Base-by-base conservation (phyloP, 1,140 invertebrate species). In the Episyrphus balteatus region DNA sequence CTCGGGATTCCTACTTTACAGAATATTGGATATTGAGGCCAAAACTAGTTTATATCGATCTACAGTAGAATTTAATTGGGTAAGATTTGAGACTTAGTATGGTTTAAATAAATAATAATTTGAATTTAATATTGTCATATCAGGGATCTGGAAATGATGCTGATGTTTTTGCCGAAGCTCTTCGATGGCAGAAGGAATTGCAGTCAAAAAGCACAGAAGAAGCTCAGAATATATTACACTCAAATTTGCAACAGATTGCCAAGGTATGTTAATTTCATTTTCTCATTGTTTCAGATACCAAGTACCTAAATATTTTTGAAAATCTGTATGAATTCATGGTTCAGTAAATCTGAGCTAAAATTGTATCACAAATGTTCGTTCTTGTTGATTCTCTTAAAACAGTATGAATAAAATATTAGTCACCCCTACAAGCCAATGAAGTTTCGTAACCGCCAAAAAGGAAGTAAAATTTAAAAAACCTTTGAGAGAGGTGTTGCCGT, bases 191-290 rank as follows among this genome's bases (percentile, higher is more conserved):
- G 48, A 56, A 54, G 43, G 55, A 61, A 50, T 47, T 61, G 41
- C 61, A 62, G 53, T 51, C 51, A 13, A 62, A 58, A 52, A 64
- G 55, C 40, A 55, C 56, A 13, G 56, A 56, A 21, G 59, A 62
- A 51, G 58, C 60, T 52, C 58, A 64, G 41, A 51, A 53, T 48
- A 59, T 62, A 51, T 40, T 64, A 40, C 53, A 51, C 39, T 55
- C 48, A 32, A 64, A 64, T 56, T 59, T 64, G 31, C 55, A 63
- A 50, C 59, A 61, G 52, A 63, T 63, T 49, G 54, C 61, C 33
- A 59, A 57, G 54, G 61, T 61, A 12, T 51, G 55, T 26, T 26
- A 8, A 26, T 5, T 26, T 26, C n/a, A n/a, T n/a, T n/a, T n/a
- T n/a, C n/a, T n/a, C n/a, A n/a, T n/a, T n/a, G n/a, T 49, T 2